A percentile compares a stretch with the other conserved stretches of the same genome.
phyloP scores from a whole-genome alignment of 2,797 vertebrate genomes.

The Antennarius maculatus region DNA sequence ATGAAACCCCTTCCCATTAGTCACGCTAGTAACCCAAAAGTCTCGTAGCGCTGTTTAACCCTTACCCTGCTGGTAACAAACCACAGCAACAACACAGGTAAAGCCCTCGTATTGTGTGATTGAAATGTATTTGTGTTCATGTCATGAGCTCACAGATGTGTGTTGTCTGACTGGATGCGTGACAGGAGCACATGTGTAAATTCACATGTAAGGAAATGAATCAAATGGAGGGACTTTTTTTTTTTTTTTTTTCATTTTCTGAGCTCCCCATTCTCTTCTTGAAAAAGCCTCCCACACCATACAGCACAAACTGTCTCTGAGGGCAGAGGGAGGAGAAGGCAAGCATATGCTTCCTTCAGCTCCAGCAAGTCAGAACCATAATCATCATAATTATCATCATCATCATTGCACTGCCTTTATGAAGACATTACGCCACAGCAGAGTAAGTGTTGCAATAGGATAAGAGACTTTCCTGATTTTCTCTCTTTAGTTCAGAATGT shows the following conservation, averaged over 20 bases:
- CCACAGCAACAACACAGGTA: constrained; percentile 45
- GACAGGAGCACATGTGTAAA: constrained; percentile 36
- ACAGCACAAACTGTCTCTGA: constrained; percentile 62
- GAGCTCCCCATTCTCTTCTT: constrained; percentile 31
- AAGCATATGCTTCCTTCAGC: constrained; percentile 67
- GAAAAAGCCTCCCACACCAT: constrained; percentile 67
- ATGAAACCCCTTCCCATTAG: constrained; percentile 84
- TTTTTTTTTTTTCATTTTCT: constrained; percentile 54
- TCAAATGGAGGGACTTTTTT: constrained; percentile 48
- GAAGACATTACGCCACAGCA: constrained; percentile 57
- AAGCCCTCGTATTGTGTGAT: constrained; percentile 28
- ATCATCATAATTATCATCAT: constrained; percentile 69
- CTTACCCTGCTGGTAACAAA: constrained; percentile 65
- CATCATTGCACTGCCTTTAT: constrained; percentile 55
- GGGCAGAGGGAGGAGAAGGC: constrained; percentile 67
- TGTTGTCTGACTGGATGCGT: constrained; percentile 6
- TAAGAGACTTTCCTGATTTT: constrained; percentile 8
- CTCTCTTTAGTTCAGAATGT: constrained; percentile 10
- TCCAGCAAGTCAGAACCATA: constrained; percentile 58
- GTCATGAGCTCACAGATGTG: constrained; percentile 7
- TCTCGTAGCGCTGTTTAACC: constrained; percentile 71
- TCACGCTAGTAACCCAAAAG: constrained; percentile 80
- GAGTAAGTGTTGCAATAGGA: constrained; percentile 52
- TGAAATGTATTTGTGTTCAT: constrained; percentile 18
- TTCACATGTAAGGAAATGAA: constrained; percentile 37